Percentiles rank a stretch among this genome's conserved stretches.
Evolutionary conservation across 2,113 vertebrate genomes (phyloP).

Genomic region (Myotis lucifugus): DNA sequence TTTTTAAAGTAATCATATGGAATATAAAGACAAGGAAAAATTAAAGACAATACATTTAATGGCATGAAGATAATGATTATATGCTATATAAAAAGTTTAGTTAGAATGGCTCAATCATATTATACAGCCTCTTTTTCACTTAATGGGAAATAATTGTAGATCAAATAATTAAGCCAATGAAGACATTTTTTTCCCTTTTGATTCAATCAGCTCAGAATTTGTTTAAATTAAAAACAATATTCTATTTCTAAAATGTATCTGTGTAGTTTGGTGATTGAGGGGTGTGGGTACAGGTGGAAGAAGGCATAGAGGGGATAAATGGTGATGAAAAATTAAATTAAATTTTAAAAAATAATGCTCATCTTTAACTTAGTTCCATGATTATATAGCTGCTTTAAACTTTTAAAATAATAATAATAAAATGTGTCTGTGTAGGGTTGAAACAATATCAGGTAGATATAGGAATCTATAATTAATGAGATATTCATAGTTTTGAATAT

Average conservation of each 20-base stretch:
- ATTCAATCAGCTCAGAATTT: neutral
- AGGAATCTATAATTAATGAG: neutral
- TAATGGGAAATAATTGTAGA: constrained; percentile 1
- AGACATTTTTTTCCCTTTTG: neutral
- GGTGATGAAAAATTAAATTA: too few relatives aligned
- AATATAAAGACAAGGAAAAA: neutral
- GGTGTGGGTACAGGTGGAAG: too few relatives aligned
- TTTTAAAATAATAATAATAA: too few relatives aligned
- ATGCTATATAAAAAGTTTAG: neutral
- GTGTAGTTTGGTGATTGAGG: neutral
- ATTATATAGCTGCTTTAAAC: too few relatives aligned
- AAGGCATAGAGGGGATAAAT: too few relatives aligned
- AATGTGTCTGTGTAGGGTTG: neutral
- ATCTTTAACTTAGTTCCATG: too few relatives aligned
- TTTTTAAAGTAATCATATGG: neutral
- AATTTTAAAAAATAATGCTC: too few relatives aligned
- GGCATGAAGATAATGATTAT: neutral
- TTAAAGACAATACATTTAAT: neutral
- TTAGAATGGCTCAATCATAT: neutral
- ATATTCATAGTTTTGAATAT: constrained; percentile 11
- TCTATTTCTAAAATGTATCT: neutral
- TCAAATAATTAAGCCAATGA: neutral
- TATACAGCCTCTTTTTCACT: neutral
- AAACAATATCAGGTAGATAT: neutral
- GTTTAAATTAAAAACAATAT: constrained; percentile 7